Percentiles rank a stretch among this genome's conserved stretches.
phyloP scores from a whole-genome alignment of 2,113 vertebrate species.

The Anoplopoma fimbria region DNA sequence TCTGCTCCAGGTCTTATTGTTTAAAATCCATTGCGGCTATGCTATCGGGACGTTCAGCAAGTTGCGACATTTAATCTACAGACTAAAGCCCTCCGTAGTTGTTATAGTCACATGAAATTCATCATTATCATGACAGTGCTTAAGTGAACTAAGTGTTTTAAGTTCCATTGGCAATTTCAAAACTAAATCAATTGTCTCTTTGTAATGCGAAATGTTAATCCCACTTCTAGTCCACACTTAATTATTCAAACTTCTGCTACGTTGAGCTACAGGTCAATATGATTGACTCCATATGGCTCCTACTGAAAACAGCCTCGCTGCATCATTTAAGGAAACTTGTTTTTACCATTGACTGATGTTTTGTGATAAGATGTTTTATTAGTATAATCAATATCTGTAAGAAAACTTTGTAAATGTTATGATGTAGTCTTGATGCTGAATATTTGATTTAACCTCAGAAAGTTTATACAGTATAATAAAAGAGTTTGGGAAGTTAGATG shows the following conservation, averaged over 20 bases:
- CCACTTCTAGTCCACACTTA: background rate
- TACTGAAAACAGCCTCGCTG: background rate
- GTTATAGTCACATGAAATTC: background rate
- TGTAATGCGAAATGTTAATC: background rate
- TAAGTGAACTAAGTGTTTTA: background rate
- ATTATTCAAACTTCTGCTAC: background rate
- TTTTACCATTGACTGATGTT: background rate
- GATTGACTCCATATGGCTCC: background rate
- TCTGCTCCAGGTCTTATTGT: background rate
- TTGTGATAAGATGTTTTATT: background rate
- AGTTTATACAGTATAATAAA: background rate
- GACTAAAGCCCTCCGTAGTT: background rate
- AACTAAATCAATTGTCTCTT: background rate
- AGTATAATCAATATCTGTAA: background rate
- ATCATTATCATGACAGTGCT: background rate
- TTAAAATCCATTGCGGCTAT: background rate
- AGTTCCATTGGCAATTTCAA: background rate
- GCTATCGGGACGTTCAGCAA: background rate
- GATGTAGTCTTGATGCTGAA: background rate
- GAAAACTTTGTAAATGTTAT: background rate
- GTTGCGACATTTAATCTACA: background rate
- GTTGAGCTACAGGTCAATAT: background rate
- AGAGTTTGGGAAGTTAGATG: constrained; percentile 46
- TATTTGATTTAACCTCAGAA: background rate
- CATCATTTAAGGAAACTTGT: background rate